Evolutionary conservation across 2,888 invertebrate genomes (phyloP).

Genomic region (Coremacera marginata): DNA sequence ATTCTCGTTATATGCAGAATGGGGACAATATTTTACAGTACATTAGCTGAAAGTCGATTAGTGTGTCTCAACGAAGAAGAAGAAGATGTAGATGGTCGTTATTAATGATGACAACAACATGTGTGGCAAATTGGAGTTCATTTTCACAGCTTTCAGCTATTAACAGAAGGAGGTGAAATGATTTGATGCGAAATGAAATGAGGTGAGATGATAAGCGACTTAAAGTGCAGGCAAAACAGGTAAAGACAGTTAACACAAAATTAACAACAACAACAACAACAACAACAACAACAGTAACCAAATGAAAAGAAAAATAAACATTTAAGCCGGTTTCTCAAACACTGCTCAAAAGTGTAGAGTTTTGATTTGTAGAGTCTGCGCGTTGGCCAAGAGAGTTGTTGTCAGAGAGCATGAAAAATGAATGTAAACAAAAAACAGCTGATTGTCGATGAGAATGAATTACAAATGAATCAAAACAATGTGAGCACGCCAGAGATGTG

Average conservation of each 20-base stretch:
- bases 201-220: constrained; percentile 23
- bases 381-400: not conserved
- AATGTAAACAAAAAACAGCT: constrained; percentile 53
- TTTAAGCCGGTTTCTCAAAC: not conserved
- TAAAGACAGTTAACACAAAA: not conserved
- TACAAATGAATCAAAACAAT: constrained; percentile 20
- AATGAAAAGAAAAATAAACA: not conserved
- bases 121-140: not conserved
- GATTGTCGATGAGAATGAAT: constrained; percentile 29
- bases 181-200: constrained; percentile 30
- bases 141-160: constrained; percentile 25
- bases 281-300: not conserved
- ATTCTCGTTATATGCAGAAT: too few species aligned
- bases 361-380: not conserved
- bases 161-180: constrained; percentile 22
- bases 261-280: not conserved
- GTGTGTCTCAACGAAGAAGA: too few species aligned
- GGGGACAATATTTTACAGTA: too few species aligned
- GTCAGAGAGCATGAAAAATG: not conserved
- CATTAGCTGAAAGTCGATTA: too few species aligned
- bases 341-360: not conserved
- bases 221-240: constrained; percentile 11
- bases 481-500: not conserved
- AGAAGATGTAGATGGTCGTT: not conserved
- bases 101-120: not conserved